Base-by-base conservation (phyloP, 2,888 invertebrate genomes). In the Hyalella azteca region DNA sequence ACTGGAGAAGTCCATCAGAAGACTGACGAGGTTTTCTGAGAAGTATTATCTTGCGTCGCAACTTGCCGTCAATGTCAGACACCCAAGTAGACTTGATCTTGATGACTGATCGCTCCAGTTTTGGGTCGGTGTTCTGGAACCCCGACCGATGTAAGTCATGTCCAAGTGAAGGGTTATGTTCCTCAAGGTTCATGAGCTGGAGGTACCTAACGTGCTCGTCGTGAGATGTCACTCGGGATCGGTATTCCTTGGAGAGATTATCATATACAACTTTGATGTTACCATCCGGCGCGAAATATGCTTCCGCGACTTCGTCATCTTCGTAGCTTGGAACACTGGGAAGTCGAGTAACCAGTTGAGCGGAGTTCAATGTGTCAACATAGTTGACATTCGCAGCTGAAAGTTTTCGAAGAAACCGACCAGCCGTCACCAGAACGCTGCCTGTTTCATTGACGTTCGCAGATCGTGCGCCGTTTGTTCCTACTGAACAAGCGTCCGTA, bases 221-320 rank as follows among this genome's bases (percentile, higher is more conserved):
- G 45, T 80, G 81, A 3, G 83, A 77, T 15, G 80, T 78, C 45
- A 83, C 81, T 26, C 81, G 80, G 5, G 83, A 77, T 2, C 80
- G 66, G 73, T 83, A 83, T 19, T 77, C 79, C 26, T 81, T 83
- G 29, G 60, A 73, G 22, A 81, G 78, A 76, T 83, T 83, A n/a
- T 83, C 83, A 60, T 83, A 83, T 5, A 79, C 78, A n/a, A 83
- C 83, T 40, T 81, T 81, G n/a, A 81, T 73, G 5, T 75, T 79
- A 3, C 83, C 83, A 11, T 54, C 49, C 3, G 83, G 83, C 9
- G 81, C 36, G 73, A 83, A 80, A 41, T 83, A 79, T 3, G 83
- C 83, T 78, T 81, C 81, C 0, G 78, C 83, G 29, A 83, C 83
- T 54, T 83, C 83, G 9, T 80, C 48, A 39, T 78, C 80, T 29